A percentile compares a stretch with the other conserved stretches of the same genome.
Evolutionary conservation across 2,113 vertebrate genomes (phyloP).

Genomic region (Holacanthus passer): DNA sequence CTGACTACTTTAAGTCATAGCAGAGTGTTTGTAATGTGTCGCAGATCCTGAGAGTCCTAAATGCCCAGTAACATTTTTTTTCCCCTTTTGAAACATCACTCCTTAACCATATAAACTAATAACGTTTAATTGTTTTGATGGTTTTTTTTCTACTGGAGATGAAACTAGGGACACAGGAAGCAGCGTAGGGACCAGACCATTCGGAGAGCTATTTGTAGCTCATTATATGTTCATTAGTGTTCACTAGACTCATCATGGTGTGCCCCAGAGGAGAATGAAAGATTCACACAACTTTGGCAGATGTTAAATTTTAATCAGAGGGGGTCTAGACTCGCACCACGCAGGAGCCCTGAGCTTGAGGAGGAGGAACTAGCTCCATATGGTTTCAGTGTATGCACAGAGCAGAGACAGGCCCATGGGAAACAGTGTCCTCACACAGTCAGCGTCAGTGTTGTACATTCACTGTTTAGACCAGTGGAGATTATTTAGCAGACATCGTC

Average conservation of each 20-base stretch:
- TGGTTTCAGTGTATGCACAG: neutral
- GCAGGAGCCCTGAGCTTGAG: constrained; percentile 3
- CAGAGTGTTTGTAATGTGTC: neutral
- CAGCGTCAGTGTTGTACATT: neutral
- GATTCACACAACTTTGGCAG: constrained; percentile 79
- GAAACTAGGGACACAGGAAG: constrained; percentile 68
- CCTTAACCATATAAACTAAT: constrained; percentile 14
- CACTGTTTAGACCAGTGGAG: neutral
- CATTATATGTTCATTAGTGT: constrained; percentile 77
- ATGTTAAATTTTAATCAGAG: constrained; percentile 77
- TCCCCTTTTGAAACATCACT: neutral
- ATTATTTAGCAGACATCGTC: neutral
- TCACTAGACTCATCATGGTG: constrained; percentile 62
- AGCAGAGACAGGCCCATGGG: neutral
- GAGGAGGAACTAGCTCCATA: neutral
- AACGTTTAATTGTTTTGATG: constrained; percentile 31
- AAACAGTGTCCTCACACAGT: neutral
- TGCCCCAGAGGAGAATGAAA: constrained; percentile 75
- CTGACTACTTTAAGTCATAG: no score
- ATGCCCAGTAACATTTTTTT: neutral
- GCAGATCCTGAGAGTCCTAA: neutral
- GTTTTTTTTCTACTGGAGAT: constrained; percentile 34
- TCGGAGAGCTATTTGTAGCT: constrained; percentile 76
- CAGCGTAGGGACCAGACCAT: constrained; percentile 61
- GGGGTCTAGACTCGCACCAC: constrained; percentile 58